Base-by-base conservation (phyloP, 2,888 invertebrate genomes). In the Cyclophora albipunctata region DNA sequence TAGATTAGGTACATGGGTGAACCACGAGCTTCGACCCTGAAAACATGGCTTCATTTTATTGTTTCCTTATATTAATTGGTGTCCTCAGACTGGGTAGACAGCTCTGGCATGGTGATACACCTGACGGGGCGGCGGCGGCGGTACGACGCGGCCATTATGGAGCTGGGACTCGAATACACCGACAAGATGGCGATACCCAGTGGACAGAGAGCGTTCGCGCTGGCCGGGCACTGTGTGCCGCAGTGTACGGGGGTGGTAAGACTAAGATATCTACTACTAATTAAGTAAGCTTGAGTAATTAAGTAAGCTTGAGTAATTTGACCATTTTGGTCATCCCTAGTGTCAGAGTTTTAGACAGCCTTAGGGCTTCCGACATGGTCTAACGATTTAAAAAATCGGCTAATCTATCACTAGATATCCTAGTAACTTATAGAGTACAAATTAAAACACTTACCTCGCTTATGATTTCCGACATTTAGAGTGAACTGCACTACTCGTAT, bases 101-200 rank as follows among this genome's bases (percentile, higher is more conserved):
- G 94, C 66, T 98, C 98, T 0, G 98, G 98, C 0, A 91, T 99
- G 52, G 89, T 92, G 55, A 92, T 98, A 56, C 91, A 94, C 71
- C 90, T 96, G 57, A 95, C 96, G 0, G 84, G 92, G n/a, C 85
- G 91, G 33, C 86, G 95, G 43, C 91, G 98, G 33, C 88, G 91
- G 57, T 93, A 93, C 78, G 98, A 99, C 73, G 98, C 98, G 0
- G 98, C 96, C 2, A 96, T 99, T 6, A 96, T 99, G 90, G 99
- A 99, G 81, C 83, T 99, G 3, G 99, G 99, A 0, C 86, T 99
- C 45, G 98, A 99, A 73, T 99, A 99, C 73, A 96, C 96, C 0
- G 97, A 98, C 81, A 98, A 98, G 89, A 98, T 98, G 96, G 98
- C 97, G 0, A 96, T 99, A 57, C 99, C 99, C 0, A 98, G 96